Evolutionary conservation across 1,140 invertebrate species (phyloP).

Genomic region (Reticulitermes speratus): DNA sequence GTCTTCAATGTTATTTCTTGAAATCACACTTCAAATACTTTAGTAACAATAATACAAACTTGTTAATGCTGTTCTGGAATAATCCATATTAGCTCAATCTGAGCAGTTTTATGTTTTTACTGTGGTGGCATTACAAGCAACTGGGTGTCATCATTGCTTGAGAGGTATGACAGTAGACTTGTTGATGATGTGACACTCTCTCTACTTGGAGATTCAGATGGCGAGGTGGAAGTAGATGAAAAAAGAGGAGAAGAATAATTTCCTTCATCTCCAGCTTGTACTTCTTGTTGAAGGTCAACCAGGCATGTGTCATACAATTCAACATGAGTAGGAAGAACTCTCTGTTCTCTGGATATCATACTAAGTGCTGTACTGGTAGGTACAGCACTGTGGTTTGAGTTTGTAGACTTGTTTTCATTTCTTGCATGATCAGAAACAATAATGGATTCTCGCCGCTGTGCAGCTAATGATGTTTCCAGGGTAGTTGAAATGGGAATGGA

Average conservation of each 20-base stretch:
- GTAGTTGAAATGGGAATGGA: background rate
- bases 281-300: background rate
- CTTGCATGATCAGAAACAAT: background rate
- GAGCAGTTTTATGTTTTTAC: background rate
- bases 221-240: constrained; percentile 25
- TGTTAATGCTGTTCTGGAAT: background rate
- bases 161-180: constrained; percentile 29
- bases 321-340: constrained; percentile 9
- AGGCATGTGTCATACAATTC: background rate
- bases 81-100: background rate
- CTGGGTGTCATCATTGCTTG: constrained; percentile 24
- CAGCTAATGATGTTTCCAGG: background rate
- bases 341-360: constrained; percentile 16
- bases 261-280: constrained; percentile 28
- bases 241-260: constrained; percentile 2
- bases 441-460: background rate
- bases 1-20: background rate
- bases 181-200: constrained; percentile 39
- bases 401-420: constrained; percentile 11
- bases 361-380: background rate
- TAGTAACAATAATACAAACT: background rate
- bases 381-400: background rate
- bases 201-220: constrained; percentile 36
- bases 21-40: constrained; percentile 9
- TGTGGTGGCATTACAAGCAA: constrained; percentile 17